Evolutionary conservation across 2,888 invertebrate species (phyloP).

Genomic region (Chironomus tentans): DNA sequence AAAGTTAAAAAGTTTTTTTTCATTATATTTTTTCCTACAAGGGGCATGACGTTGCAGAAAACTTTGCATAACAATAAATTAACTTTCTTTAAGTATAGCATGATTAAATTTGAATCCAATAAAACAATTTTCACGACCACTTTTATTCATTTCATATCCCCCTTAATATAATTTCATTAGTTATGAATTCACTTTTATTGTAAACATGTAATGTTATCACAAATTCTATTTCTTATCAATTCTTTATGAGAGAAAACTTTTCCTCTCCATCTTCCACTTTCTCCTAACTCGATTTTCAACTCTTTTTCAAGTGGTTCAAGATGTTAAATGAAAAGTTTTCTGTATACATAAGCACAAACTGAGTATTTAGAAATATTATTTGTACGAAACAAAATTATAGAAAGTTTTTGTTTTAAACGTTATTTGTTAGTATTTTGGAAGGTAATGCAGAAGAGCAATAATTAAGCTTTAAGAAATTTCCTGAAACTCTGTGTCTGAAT

Average conservation of each 20-base stretch:
- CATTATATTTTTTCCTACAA: not conserved
- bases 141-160: not conserved
- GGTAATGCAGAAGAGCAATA: not conserved
- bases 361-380: not conserved
- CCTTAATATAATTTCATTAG: not conserved
- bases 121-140: not conserved
- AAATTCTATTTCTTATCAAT: not conserved
- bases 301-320: constrained; percentile 10
- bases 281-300: not conserved
- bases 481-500: no score
- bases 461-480: no score
- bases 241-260: not conserved
- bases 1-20: not conserved
- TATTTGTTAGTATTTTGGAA: not conserved
- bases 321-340: constrained; percentile 14
- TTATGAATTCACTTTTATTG: not conserved
- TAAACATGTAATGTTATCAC: not conserved
- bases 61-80: not conserved
- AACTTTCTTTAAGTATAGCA: no score
- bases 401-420: not conserved
- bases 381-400: not conserved
- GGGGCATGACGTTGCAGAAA: not conserved
- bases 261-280: not conserved
- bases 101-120: no score
- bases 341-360: not conserved